Evolutionary conservation across 2,797 vertebrate species (phyloP), one percentile per base, ranked within the genome.

Genomic region (Channallabes apus): DNA sequence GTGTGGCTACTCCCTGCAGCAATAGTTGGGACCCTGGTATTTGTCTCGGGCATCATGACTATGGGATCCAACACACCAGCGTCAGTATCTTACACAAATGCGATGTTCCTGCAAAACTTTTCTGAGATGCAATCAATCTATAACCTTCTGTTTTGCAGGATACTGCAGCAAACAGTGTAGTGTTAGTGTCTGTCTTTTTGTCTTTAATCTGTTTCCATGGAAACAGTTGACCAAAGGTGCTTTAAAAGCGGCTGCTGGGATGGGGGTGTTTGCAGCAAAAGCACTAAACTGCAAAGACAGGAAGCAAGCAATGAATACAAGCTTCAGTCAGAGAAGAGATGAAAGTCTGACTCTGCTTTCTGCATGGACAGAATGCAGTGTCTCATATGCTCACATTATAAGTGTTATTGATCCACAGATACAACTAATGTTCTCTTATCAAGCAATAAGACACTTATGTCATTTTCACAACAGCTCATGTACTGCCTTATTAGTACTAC

Each of bases 1-100:
- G 93, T 94, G 24, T 96, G 95, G 95, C 93, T 96, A 61, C 94
- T 96, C 87, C 96, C 96, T 0, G 95, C 94, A 0, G 94, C 95
- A 0, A 85, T 93, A 41, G 93, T 96, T 3, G 95, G 96, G 75
- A 96, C 94, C 0, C 80, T 96, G 24, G 93, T 97, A 82, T 97
- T 97, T 86, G 90, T 96, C 62, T 95, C 94, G 2, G 94, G 95
- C 82, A 90, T 96, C 83, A 89, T 95, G 84, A 89, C 93, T 61
- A 94, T 95, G 94, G 92, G 93, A 15, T 94, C 89, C 84, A 96
- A 96, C 90, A 94, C 90, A 8, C 94, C 94, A 68, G 95, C 93
- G 94, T 96, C 90, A 95, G 95, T 94, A 81, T 35, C 61, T 72
- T 7, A 29, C 32, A 41, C 62, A 38, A 81, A 82, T 56, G 54